Evolutionary conservation across 2,113 vertebrate genomes (phyloP).

Genomic region (Anoplopoma fimbria): DNA sequence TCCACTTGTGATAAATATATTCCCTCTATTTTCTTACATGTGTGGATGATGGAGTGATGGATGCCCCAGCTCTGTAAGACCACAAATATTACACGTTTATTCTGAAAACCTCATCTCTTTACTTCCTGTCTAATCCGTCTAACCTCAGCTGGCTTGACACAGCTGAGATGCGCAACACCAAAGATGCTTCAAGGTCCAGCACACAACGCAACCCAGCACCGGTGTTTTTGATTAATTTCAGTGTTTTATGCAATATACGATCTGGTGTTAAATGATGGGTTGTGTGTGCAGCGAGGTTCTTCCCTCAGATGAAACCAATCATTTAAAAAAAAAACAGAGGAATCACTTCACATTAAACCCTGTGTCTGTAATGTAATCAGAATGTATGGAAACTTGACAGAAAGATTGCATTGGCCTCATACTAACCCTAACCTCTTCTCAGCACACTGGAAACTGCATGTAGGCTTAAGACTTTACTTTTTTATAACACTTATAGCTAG

Average conservation of each 20-base stretch:
- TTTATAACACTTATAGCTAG: too few species aligned
- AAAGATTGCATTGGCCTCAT: not conserved
- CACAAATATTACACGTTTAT: constrained; percentile 30
- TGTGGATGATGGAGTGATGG: not conserved
- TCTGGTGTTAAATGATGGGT: not conserved
- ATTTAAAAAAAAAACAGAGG: constrained; percentile 13
- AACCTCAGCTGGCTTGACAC: constrained; percentile 5
- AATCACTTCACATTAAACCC: not conserved
- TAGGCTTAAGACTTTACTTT: too few species aligned
- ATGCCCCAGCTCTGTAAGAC: not conserved
- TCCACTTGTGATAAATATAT: not conserved
- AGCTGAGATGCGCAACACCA: constrained; percentile 73
- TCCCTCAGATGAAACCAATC: not conserved
- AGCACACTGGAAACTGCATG: not conserved
- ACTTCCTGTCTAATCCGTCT: constrained; percentile 35
- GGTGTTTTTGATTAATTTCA: constrained; percentile 29
- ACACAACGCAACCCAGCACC: constrained; percentile 48
- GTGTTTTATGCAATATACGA: not conserved
- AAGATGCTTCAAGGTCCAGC: constrained; percentile 65
- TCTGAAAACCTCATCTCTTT: constrained; percentile 28
- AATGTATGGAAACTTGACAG: not conserved
- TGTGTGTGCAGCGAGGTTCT: not conserved
- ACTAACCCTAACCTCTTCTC: too few species aligned
- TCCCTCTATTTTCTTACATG: not conserved
- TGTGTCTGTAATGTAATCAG: not conserved